These are phyloP conservation scores for Scaptomyza flava DNA, from an alignment of 2,888 invertebrate species.

Conservation along the genomic window DNA sequence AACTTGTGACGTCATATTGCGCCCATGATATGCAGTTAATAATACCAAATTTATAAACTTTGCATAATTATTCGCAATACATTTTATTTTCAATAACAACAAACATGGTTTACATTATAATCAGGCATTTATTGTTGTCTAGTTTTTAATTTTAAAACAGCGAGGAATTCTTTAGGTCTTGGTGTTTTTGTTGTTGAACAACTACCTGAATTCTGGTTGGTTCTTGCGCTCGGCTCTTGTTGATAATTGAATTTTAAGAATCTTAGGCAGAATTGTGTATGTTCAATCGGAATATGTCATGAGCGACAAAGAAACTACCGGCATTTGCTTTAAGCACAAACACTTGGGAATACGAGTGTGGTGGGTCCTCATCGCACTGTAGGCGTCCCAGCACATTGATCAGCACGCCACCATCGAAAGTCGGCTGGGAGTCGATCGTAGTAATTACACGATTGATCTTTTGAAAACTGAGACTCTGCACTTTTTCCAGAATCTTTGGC, in stretches of 20 bases:
- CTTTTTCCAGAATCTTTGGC: constrained; percentile 97
- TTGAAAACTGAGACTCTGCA: constrained; percentile 96
- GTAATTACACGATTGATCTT: constrained; percentile 96
- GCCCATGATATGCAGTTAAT: neutral
- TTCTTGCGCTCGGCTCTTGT: constrained; percentile 2
- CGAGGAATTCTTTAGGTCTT: neutral
- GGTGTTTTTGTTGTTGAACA: neutral
- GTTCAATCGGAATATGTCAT: constrained; percentile 97
- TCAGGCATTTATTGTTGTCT: neutral
- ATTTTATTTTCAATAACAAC: neutral
- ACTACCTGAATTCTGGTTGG: neutral
- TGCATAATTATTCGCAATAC: neutral
- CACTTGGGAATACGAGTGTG: constrained; percentile 96
- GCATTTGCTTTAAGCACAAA: constrained; percentile 95
- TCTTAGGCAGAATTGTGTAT: constrained; percentile 91
- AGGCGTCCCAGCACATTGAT: constrained; percentile 98
- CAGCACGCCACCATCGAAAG: constrained; percentile 97
- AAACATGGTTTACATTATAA: neutral
- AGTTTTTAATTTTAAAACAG: neutral
- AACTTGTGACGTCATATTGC: constrained; percentile 3
- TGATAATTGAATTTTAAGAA: constrained; percentile 3
- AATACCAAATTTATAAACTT: neutral
- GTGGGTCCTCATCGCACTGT: constrained; percentile 98
- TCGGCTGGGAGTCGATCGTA: constrained; percentile 97
- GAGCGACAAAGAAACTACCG: constrained; percentile 95